Base-by-base conservation (phyloP, 2,797 vertebrate genomes). In the Molothrus ater region DNA sequence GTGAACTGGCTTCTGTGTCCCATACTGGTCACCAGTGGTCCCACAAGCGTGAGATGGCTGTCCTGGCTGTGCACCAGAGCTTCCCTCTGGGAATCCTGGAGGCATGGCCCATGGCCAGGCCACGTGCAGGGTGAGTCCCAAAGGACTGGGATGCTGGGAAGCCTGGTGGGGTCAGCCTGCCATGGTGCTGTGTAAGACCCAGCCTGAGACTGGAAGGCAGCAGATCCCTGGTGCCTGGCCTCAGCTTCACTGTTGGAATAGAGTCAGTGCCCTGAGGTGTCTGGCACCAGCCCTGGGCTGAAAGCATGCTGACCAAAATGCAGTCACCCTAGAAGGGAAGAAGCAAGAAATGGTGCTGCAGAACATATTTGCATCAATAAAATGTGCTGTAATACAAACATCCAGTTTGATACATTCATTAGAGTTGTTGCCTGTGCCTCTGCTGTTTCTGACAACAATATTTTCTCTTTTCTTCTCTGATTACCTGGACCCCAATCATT, bases 21-120 rank as follows among this genome's bases (percentile, higher is more conserved):
- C 1, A 0, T 29, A 36, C 61, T 34, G 40, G 24, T 29, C 47
- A 59, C n/a, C 0, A 0, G 20, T 7, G 8, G 66, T 51, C 12
- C 11, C 47, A 29, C 1, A 1, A 32, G 28, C 20, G 17, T 0
- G 4, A 14, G 48, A 29, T 10, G 7, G 7, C 38, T 4, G 2
- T 31, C 29, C 15, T 11, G 10, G 15, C 28, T 40, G 40, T 26
- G 60, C 57, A 53, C 6, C 10, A 10, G 42, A 69, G 22, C 43
- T 64, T 66, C 36, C 48, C 48, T 56, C 40, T 40, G 64, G 45
- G 22, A 78, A 59, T n/a, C n/a, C 45, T 9, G 3, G 36, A 59
- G 22, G 40, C 31, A 26, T 8, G 43, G 38, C 31, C 36, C 82
- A 16, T 0, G 6, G 48, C 21, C 34, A 65, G 50, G 66, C 29